A percentile compares a stretch with the other conserved stretches of the same genome.
These are phyloP conservation scores for Cettia cetti DNA, from an alignment of 2,113 vertebrate genomes.

Conservation along the genomic window DNA sequence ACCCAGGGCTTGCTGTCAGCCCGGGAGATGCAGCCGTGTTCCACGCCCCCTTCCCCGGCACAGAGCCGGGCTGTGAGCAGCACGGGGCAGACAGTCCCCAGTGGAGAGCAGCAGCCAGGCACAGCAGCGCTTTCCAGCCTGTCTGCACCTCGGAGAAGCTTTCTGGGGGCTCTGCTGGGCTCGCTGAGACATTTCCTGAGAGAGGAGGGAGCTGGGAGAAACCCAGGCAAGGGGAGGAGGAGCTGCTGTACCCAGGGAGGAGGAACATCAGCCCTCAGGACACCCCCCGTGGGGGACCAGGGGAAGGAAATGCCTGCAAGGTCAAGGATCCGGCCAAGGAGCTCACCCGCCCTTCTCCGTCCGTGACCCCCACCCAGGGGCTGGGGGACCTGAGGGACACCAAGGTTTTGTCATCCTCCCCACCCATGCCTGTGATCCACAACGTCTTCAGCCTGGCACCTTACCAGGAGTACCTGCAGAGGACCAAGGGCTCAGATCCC, in stretches of 20 bases:
- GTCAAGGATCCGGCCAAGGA: neutral
- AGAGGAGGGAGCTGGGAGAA: neutral
- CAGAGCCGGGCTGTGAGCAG: neutral
- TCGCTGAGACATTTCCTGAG: rapidly evolving
- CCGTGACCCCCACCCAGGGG: rapidly evolving
- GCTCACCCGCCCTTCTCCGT: rapidly evolving
- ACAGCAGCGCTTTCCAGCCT: constrained; percentile 56
- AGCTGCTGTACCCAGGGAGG: neutral
- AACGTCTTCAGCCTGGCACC: constrained; percentile 93
- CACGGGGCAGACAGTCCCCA: neutral
- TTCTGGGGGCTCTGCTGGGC: neutral
- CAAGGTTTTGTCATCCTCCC: constrained; percentile 52
- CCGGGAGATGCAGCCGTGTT: rapidly evolving
- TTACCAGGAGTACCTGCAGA: constrained; percentile 78
- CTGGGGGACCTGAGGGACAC: neutral
- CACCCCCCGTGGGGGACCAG: rapidly evolving
- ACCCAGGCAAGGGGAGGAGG: neutral
- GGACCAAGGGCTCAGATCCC: neutral
- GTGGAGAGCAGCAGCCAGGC: neutral
- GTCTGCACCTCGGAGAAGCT: neutral
- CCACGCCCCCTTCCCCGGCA: rapidly evolving
- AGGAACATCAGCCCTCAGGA: constrained; percentile 4
- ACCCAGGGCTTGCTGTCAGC: neutral
- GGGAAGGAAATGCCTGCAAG: neutral
- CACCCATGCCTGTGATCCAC: constrained; percentile 92